Evolutionary conservation across 2,113 vertebrate species (phyloP).

Genomic region (Tyto alba): DNA sequence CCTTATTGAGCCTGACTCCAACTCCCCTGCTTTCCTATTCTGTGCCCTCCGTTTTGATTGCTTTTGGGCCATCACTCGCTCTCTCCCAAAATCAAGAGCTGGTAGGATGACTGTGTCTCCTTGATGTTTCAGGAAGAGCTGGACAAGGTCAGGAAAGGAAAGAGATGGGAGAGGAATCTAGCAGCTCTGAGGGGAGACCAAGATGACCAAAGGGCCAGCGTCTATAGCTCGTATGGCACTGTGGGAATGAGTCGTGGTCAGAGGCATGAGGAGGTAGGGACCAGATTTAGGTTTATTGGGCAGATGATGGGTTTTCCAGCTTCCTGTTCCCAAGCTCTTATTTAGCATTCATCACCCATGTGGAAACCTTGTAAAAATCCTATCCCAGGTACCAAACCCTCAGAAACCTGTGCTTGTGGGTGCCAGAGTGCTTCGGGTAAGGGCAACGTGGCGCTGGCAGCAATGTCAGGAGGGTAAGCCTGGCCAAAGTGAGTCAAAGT

Average conservation of each 20-base stretch:
- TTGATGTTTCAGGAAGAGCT: not conserved
- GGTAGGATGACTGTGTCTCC: not conserved
- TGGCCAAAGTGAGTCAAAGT: not conserved
- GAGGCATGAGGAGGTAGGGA: not conserved
- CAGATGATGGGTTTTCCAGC: not conserved
- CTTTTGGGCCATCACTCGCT: not conserved
- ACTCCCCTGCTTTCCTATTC: not conserved
- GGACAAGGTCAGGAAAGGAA: not conserved
- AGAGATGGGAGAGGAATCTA: not conserved
- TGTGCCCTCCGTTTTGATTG: not conserved
- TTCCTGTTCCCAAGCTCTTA: not conserved
- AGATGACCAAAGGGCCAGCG: not conserved
- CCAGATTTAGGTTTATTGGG: not conserved
- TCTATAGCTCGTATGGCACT: not conserved
- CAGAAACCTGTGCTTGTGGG: not conserved
- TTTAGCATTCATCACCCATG: not conserved
- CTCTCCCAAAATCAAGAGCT: slow-evolving; percentile 18
- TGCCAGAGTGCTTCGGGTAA: not conserved
- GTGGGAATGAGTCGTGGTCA: not conserved
- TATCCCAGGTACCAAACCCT: not conserved
- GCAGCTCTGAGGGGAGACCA: not conserved
- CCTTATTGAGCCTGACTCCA: not conserved
- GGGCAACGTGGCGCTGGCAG: not conserved
- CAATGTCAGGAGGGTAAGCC: not conserved
- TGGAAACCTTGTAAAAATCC: not conserved